These are phyloP conservation scores for Heliconius sara DNA, from an alignment of 2,888 invertebrate species.

Conservation along the genomic window DNA sequence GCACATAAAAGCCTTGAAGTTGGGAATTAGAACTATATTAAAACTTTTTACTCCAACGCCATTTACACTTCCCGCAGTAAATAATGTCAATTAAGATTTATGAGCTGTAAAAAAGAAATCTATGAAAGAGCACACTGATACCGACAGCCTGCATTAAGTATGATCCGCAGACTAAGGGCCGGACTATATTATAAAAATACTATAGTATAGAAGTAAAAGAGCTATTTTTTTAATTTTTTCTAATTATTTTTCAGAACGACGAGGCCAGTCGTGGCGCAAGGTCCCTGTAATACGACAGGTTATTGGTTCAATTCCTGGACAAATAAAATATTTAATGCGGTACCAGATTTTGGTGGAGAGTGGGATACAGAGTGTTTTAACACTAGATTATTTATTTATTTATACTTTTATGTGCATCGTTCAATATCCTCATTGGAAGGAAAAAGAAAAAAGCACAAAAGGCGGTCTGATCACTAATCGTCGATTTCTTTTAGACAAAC, in stretches of 20 bases:
- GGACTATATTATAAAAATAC: conserved; percentile 14
- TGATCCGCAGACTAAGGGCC: conserved; percentile 33
- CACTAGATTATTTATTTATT: too few relatives aligned
- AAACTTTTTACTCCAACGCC: conserved; percentile 40
- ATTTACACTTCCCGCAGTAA: conserved; percentile 45
- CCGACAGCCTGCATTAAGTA: conserved; percentile 36
- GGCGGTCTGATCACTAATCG: too few relatives aligned
- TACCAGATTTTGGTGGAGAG: not conserved
- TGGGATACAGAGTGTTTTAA: not conserved
- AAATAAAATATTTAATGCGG: not conserved
- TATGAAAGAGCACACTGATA: conserved; percentile 39
- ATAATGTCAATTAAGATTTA: conserved; percentile 48
- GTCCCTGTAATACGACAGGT: not conserved
- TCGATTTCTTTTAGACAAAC: too few relatives aligned
- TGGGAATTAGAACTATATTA: conserved; percentile 30
- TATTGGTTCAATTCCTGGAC: not conserved
- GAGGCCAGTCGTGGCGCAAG: not conserved
- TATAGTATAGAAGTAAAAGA: too few relatives aligned
- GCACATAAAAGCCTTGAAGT: conserved; percentile 28
- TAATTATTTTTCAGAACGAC: too few relatives aligned
- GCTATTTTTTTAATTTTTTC: too few relatives aligned
- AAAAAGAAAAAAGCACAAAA: too few relatives aligned
- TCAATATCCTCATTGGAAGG: too few relatives aligned
- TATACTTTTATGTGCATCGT: too few relatives aligned
- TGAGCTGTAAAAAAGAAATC: conserved; percentile 41